Evolutionary conservation across 2,888 invertebrate species (phyloP), one percentile per base, ranked within the genome.

Genomic region (Caenorhabditis angaria): DNA sequence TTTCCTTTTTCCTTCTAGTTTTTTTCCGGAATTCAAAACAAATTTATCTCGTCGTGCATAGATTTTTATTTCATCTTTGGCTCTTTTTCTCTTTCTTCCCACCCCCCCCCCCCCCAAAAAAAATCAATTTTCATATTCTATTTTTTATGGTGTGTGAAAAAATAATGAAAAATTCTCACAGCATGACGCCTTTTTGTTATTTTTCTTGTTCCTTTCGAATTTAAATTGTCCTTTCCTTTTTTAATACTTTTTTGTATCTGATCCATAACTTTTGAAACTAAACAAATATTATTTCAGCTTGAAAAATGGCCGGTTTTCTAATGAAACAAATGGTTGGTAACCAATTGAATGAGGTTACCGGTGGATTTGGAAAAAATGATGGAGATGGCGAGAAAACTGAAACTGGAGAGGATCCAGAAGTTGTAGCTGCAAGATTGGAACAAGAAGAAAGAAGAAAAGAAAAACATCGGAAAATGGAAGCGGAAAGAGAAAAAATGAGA

Each of bases 381-480:
- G 82, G 78, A 18, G 82, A 70, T 27, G 83, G 80, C 50, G 80
- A 82, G 65, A 96, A 96, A 90, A 95, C 95, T 91, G 95, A 95
- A 91, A 95, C 95, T 92, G 95, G 95, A 90, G 95, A 95, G 90
- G 97, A 97, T 90, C 93, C 96, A 88, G 97, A 97, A 89, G 84
- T 83, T 18, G 93, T 94, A 90, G 97, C 97, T 90, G 97, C 97
- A 88, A 94, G 97, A 90, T 91, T 93, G 85, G 97, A 99, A 90
- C 96, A 96, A 70, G 97, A 99, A 90, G 97, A 97, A 85, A 91
- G 96, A 87, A 92, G 99, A 89, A 96, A 97, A 92, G 97, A 97
- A 90, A 99, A 99, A 90, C 97, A 99, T 90, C 92, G 97, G 88
- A 97, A 97, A 91, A 96, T 97, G 96, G 97, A 99, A 90, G 95